Conservation (phyloP, 2,113 vertebrate genomes). For the Nansenia antarctica region DNA sequence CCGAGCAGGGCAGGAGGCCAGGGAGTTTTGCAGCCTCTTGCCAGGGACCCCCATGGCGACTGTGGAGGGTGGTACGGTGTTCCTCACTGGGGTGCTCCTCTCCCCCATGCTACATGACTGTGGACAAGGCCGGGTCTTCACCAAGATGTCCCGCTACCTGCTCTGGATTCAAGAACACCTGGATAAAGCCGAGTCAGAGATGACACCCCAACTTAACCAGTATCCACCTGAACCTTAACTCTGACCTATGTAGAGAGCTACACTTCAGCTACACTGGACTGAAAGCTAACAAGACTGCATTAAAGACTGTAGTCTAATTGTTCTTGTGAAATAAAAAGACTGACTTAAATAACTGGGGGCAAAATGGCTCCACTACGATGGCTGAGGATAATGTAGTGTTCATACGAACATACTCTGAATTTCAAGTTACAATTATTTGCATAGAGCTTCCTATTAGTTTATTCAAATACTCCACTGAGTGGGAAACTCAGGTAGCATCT, state of each 20-base stretch:
- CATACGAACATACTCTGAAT: too few relatives aligned
- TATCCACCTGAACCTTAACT: background rate
- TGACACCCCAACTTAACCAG: conserved; percentile 7
- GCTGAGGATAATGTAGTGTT: too few relatives aligned
- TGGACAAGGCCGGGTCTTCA: conserved; percentile 70
- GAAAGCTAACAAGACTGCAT: background rate
- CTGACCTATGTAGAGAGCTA: background rate
- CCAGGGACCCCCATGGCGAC: conserved; percentile 78
- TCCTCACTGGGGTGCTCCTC: conserved; percentile 83
- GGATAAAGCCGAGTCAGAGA: conserved; percentile 16
- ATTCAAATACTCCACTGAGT: too few relatives aligned
- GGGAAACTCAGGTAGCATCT: too few relatives aligned
- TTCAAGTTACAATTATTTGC: too few relatives aligned
- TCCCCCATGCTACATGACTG: conserved; percentile 42
- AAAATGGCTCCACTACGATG: too few relatives aligned
- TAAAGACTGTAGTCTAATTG: background rate
- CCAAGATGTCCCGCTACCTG: conserved; percentile 82
- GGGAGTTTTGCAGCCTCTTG: conserved; percentile 1
- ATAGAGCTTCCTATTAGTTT: too few relatives aligned
- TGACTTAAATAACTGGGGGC: too few relatives aligned
- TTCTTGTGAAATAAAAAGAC: background rate
- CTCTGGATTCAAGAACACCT: conserved; percentile 75
- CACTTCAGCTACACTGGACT: background rate
- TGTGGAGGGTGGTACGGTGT: conserved; percentile 77
- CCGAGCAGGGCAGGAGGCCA: background rate